Conservation (phyloP, 2,888 invertebrate species). For the Tuberolachnus salignus region DNA sequence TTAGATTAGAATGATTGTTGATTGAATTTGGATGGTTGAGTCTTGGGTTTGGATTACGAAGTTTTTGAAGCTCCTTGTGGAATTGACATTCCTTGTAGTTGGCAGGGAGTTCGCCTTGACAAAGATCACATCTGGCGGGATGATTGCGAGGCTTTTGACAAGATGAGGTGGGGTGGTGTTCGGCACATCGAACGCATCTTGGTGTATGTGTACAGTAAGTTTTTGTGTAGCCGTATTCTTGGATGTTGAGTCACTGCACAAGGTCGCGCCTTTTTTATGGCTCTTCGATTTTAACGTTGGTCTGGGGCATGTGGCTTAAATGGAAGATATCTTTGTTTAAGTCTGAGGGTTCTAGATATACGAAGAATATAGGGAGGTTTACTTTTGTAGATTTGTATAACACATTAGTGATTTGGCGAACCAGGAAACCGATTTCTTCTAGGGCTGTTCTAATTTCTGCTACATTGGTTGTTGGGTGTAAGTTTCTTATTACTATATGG, state of each 20-base stretch:
- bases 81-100: background rate
- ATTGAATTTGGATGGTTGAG: background rate
- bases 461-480: background rate
- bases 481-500: conserved; percentile 18
- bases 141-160: background rate
- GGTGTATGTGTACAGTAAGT: conserved; percentile 6
- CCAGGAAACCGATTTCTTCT: background rate
- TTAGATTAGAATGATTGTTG: background rate
- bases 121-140: background rate
- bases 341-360: conserved; percentile 7
- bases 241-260: background rate
- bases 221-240: conserved; percentile 11
- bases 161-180: background rate
- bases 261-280: too few species aligned
- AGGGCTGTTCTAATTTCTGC: conserved; percentile 3
- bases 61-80: background rate
- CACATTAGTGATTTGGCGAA: background rate
- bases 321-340: too few species aligned
- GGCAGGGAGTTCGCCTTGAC: too few species aligned
- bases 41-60: background rate
- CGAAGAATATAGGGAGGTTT: conserved; percentile 14
- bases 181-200: conserved; percentile 12
- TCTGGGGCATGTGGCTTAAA: too few species aligned
- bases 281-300: too few species aligned
- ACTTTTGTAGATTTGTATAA: background rate